Evolutionary conservation across 2,113 vertebrate species (phyloP).

Genomic region (Argyrosomus japonicus): DNA sequence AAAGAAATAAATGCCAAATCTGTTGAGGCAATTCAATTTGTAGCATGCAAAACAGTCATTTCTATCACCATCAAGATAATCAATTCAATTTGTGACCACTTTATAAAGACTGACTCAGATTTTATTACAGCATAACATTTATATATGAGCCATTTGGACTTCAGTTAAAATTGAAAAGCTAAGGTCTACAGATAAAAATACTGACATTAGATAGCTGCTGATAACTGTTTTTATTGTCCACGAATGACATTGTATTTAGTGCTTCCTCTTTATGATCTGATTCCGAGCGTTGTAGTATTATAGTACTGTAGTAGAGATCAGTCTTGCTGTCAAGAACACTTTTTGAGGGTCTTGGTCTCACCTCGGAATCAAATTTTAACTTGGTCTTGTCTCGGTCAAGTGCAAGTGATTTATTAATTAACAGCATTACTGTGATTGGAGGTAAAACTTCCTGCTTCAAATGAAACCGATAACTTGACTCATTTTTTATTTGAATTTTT

Average conservation of each 20-base stretch:
- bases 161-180: not conserved
- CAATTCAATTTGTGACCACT: not conserved
- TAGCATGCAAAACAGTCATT: not conserved
- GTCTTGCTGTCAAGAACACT: too few relatives aligned
- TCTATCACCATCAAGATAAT: not conserved
- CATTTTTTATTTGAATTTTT: too few relatives aligned
- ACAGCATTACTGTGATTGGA: too few relatives aligned
- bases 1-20: not conserved
- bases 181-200: too few relatives aligned
- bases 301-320: too few relatives aligned
- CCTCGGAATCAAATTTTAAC: too few relatives aligned
- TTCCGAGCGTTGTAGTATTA: not conserved
- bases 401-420: too few relatives aligned
- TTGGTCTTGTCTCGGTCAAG: too few relatives aligned
- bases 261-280: not conserved
- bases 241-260: not conserved
- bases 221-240: not conserved
- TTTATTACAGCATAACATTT: slow-evolving; percentile 7
- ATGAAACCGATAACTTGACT: too few relatives aligned
- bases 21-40: not conserved
- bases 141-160: not conserved
- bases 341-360: too few relatives aligned
- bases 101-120: slow-evolving; percentile 1
- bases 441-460: too few relatives aligned
- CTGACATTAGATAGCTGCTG: too few relatives aligned